A percentile compares a stretch with the other conserved stretches of the same genome.
Conservation (phyloP, 2,797 vertebrate species). For the Propithecus perrieri region DNA sequence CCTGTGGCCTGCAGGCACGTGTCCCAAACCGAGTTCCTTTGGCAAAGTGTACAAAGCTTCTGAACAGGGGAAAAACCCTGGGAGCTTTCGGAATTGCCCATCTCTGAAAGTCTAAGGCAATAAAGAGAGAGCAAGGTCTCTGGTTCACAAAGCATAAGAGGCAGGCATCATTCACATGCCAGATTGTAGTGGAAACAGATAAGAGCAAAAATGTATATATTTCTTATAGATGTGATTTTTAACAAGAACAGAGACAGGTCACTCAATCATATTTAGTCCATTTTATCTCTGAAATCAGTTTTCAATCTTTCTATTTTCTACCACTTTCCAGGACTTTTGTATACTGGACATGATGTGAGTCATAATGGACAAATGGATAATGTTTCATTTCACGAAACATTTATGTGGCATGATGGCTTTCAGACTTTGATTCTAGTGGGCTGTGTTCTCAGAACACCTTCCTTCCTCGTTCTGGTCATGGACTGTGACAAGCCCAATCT, state of each 20-base stretch:
- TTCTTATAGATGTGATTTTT: neutral
- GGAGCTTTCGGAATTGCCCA: neutral
- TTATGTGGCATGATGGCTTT: neutral
- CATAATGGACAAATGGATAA: neutral
- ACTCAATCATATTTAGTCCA: neutral
- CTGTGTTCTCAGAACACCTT: neutral
- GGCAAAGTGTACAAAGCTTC: neutral
- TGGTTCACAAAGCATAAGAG: neutral
- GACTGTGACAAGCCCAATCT: neutral
- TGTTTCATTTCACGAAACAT: neutral
- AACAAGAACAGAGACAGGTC: neutral
- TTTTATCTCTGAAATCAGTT: conserved; percentile 20
- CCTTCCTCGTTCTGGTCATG: neutral
- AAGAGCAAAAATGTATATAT: neutral
- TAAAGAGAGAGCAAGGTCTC: neutral
- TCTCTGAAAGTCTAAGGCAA: conserved; percentile 8
- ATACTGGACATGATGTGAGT: neutral
- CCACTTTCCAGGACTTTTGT: conserved; percentile 19
- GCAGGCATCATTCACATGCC: neutral
- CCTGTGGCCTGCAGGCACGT: neutral
- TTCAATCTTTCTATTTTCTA: conserved; percentile 21
- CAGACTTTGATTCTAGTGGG: neutral
- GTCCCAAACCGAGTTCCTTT: neutral
- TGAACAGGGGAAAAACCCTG: neutral
- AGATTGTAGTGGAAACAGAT: neutral